Percentiles rank a stretch among this genome's conserved stretches.
Evolutionary conservation across 2,888 invertebrate species (phyloP).

Genomic region (Gymnoscelis rufifasciata): DNA sequence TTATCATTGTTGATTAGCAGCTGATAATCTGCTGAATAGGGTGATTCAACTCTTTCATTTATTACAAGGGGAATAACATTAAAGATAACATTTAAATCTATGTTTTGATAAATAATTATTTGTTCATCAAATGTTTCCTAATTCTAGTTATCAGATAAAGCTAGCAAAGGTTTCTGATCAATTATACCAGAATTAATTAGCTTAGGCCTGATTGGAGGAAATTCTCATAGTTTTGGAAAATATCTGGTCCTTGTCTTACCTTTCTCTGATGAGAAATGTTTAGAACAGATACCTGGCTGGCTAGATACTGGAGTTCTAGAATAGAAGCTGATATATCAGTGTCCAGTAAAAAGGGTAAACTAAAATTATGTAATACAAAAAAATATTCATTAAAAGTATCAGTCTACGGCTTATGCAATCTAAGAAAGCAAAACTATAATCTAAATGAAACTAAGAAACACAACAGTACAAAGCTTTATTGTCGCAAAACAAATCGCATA

Average conservation of each 20-base stretch:
- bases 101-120: too few relatives aligned
- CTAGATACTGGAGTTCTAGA: background rate
- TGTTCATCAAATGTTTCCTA: too few relatives aligned
- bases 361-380: background rate
- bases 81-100: too few relatives aligned
- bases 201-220: conserved; percentile 12
- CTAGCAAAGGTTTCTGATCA: conserved; percentile 16
- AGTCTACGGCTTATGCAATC: background rate
- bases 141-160: background rate
- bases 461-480: conserved; percentile 19
- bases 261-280: background rate
- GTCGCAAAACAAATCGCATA: conserved; percentile 9
- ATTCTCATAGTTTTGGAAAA: conserved; percentile 15
- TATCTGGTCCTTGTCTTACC: conserved; percentile 11
- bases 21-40: too few relatives aligned
- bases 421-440: background rate
- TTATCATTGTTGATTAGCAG: too few relatives aligned
- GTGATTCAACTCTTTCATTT: too few relatives aligned
- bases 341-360: too few relatives aligned
- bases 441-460: conserved; percentile 9
- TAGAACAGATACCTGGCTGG: conserved; percentile 16
- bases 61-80: too few relatives aligned
- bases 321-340: conserved; percentile 6
- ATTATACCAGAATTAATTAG: conserved; percentile 8
- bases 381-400: background rate